Evolutionary conservation across 2,113 vertebrate species (phyloP).

Genomic region (Chaetodon auriga): DNA sequence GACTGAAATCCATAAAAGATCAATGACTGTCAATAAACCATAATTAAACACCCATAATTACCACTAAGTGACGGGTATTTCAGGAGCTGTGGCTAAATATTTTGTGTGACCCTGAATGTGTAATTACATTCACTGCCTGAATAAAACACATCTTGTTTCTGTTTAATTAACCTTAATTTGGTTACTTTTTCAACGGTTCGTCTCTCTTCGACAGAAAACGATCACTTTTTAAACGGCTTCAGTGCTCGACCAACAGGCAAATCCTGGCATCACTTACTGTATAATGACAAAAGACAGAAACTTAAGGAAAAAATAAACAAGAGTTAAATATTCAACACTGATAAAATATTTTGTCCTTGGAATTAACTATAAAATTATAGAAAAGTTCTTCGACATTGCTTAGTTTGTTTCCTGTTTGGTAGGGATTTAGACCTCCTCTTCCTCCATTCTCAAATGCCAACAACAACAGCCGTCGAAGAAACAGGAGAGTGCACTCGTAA

Average conservation of each 20-base stretch:
- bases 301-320: not conserved
- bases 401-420: constrained; percentile 85
- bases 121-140: not conserved
- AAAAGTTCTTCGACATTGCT: constrained; percentile 62
- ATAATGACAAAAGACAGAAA: not conserved
- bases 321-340: not conserved
- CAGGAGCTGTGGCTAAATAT: not conserved
- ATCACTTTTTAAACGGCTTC: constrained; percentile 12
- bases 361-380: constrained; percentile 10
- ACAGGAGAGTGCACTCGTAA: constrained; percentile 82
- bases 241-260: constrained; percentile 1
- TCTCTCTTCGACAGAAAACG: constrained; percentile 9
- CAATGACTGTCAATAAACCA: not conserved
- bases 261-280: not conserved
- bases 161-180: not conserved
- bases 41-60: not conserved
- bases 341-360: not conserved
- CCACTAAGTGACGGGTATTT: not conserved
- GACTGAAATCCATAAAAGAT: not conserved
- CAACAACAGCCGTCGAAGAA: constrained; percentile 85
- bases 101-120: no score
- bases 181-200: not conserved
- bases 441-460: constrained; percentile 86
- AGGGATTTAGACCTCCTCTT: constrained; percentile 87
- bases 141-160: not conserved